Base-by-base conservation (phyloP, 2,113 vertebrate genomes). In the Sander lucioperca region DNA sequence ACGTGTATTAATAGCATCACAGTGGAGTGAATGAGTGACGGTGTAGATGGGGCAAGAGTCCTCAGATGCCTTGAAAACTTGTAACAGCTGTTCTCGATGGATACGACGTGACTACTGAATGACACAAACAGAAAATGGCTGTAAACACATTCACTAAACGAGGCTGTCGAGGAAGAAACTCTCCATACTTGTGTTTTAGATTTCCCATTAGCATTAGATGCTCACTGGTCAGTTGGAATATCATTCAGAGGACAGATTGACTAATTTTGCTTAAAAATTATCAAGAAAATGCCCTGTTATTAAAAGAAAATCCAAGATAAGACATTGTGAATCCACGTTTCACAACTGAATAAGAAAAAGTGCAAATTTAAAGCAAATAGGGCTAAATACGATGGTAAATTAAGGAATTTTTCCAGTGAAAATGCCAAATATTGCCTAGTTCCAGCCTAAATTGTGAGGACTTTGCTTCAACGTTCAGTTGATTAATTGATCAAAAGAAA, bases 41-140 rank as follows among this genome's bases (percentile, higher is more conserved):
- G 4, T 19, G 12, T 86, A 84, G 5, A 88, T 71, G 62, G 82
- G 84, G 83, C 86, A 74, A 61, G 65, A 80, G 39, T 43, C 79
- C 74, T 79, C 39, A 25, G 18, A 18, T 53, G 56, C 21, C 69
- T 71, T 54, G 70, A 80, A 80, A 76, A 33, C 16, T 25, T 73
- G 2, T 5, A 58, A 33, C 82, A 84, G 83, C 69, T 83, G 69
- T 19, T 4, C 4, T 36, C 9, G 5, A 9, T 62, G 62, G 48
- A 45, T n/a, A 33, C 4, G 5, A 61, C 5, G 57, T 3, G 6
- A 16, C 43, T 6, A 36, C 19, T 15, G 14, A 68, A 36, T 1
- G 39, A 48, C 19, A 18, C 65, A 4, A 33, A 57, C 39, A 76
- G 67, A 63, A 43, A 64, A 39, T 3, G 30, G 45, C 30, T 47